phyloP scores from a whole-genome alignment of 2,888 invertebrate species.

The Neocrepidodera transversa region DNA sequence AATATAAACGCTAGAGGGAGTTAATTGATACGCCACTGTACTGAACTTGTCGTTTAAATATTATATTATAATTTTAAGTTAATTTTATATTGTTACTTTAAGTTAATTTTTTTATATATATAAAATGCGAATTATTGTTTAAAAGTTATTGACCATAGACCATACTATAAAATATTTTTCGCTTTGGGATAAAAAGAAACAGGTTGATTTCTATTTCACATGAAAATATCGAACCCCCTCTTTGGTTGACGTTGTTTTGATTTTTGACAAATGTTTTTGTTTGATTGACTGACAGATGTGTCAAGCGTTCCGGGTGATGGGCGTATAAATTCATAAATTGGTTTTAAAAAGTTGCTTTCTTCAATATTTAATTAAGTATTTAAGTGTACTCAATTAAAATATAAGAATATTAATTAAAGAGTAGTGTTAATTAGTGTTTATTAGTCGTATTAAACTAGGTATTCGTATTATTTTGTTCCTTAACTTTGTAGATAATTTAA shows the following conservation, averaged over 20 bases:
- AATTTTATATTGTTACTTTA: too few species aligned
- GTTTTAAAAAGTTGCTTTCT: constrained; percentile 23
- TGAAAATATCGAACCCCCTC: not conserved
- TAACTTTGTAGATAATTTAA: not conserved
- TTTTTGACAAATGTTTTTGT: constrained; percentile 18
- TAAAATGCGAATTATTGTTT: too few species aligned
- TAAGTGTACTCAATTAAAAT: constrained; percentile 3
- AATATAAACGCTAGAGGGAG: too few species aligned
- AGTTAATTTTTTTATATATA: too few species aligned
- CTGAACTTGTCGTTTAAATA: too few species aligned
- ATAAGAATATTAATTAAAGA: not conserved
- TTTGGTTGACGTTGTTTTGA: constrained; percentile 14
- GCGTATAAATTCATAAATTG: constrained; percentile 36
- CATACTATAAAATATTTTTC: too few species aligned
- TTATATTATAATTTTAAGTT: too few species aligned
- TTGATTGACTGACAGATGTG: constrained; percentile 22
- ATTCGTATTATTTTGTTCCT: too few species aligned
- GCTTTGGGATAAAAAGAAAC: too few species aligned
- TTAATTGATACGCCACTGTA: too few species aligned
- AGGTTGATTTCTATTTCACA: too few species aligned
- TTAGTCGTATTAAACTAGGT: not conserved
- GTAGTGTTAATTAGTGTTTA: not conserved
- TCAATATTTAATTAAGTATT: constrained; percentile 20
- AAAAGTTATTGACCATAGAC: too few species aligned
- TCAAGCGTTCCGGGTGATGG: constrained; percentile 32